Evolutionary conservation across 92 coral and sea anemone species (phyloP), one percentile per base, ranked within the genome.

Genomic region (Umimayanthus chanpuru): DNA sequence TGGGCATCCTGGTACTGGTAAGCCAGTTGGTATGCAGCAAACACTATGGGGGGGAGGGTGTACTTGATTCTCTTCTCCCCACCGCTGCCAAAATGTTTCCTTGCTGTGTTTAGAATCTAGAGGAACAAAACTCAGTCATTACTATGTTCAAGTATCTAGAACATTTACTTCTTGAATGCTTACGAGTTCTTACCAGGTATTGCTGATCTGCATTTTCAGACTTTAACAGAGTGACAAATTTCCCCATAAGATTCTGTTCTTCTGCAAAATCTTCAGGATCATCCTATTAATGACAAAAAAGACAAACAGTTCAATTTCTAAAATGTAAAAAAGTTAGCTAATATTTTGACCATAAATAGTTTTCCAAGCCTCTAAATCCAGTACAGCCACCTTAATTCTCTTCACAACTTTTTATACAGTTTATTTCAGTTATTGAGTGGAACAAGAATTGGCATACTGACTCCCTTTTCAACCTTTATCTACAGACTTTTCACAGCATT

Each of bases 1-100:
- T 90, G 83, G 8, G 90, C 93, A 80, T 92, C 94, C 40, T 86
- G 85, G 89, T 97, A 97, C 90, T 97, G 98, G 82, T 92, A 97
- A 0, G 97, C 99, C 77, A 97, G 91, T 79, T 97, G 98, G 70
- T 94, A 95, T 21, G 99, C 99, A 29, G 98, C 93, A 88, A 97
- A 97, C 81, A 91, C 94, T 56, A 97, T 94, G 44, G 99, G 98
- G 29, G 99, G 99, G 36, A 97, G 86, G 12, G 99, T 97, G 90
- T 80, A 95, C 92, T 95, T 97, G 82, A 97, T 97, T 79, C 99
- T 89, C 92, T 97, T 97, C 66, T 97, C 99, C 26, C 99, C 99
- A 73, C 99, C 99, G 83, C 98, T 94, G 66, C 99, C 99, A 88
- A 97, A 97, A 88, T 97, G 99, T 85, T 97, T 97, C 36, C 99